phyloP scores from a whole-genome alignment of 2,888 invertebrate genomes.

The Brachyopa scutellaris region DNA sequence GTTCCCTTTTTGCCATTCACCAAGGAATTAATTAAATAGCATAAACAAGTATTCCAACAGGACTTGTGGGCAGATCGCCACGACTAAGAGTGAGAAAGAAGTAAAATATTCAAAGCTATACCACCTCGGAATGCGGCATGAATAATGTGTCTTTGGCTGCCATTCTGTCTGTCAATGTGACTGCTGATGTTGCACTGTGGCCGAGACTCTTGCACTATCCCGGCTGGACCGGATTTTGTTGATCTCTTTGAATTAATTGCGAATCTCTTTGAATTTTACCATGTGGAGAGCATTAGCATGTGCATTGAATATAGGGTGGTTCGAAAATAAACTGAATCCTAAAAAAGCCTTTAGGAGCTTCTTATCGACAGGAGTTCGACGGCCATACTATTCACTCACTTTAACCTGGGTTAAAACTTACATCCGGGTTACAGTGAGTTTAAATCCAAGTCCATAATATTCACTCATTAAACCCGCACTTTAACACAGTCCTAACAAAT shows the following conservation, averaged over 20 bases:
- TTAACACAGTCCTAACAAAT: no score
- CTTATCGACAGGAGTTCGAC: no score
- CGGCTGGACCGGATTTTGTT: slow-evolving; percentile 42
- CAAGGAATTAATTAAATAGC: slow-evolving; percentile 55
- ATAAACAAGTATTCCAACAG: slow-evolving; percentile 58
- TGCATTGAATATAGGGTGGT: slow-evolving; percentile 33
- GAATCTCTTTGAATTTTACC: slow-evolving; percentile 47
- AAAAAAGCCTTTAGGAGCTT: no score
- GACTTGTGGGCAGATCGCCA: slow-evolving; percentile 52
- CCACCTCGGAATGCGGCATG: slow-evolving; percentile 48
- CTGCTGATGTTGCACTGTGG: slow-evolving; percentile 31
- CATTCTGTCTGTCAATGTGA: slow-evolving; percentile 66
- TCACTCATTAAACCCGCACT: no score
- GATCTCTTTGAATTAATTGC: slow-evolving; percentile 64
- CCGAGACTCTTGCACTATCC: not conserved
- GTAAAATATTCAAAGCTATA: slow-evolving; percentile 25
- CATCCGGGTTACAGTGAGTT: no score
- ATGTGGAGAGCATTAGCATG: slow-evolving; percentile 33
- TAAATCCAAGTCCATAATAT: no score
- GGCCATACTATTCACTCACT: no score
- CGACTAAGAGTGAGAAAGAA: slow-evolving; percentile 2
- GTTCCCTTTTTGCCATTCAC: slow-evolving; percentile 4
- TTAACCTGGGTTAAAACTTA: no score
- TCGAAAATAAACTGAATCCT: no score
- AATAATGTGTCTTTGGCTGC: slow-evolving; percentile 63